Percentiles rank a stretch among this genome's conserved stretches.
phyloP scores from a whole-genome alignment of 2,797 vertebrate species.

The Enteromius trimaculatus region DNA sequence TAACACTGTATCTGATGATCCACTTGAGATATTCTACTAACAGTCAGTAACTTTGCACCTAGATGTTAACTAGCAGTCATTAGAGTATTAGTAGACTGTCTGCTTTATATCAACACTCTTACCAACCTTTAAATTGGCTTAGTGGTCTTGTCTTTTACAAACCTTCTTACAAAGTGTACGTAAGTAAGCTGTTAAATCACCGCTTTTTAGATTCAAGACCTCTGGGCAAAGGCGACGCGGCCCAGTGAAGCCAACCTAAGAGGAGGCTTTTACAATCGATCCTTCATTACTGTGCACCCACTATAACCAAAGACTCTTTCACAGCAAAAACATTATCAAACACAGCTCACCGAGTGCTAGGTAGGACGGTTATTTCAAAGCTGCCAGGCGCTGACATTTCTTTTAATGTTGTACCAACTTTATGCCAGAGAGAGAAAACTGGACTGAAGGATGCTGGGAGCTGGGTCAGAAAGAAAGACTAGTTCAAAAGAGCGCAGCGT shows the following conservation, averaged over 20 bases:
- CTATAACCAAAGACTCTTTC: not conserved
- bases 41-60: no score
- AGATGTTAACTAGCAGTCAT: no score
- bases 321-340: not conserved
- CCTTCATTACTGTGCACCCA: not conserved
- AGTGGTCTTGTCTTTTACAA: not conserved
- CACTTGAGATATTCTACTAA: not conserved
- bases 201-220: not conserved
- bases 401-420: constrained; percentile 22
- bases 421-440: not conserved
- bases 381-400: not conserved
- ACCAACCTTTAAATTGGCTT: not conserved
- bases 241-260: constrained; percentile 5
- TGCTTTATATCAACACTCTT: not conserved
- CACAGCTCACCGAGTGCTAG: not conserved
- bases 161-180: not conserved
- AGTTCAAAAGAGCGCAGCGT: constrained; percentile 18
- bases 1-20: not conserved
- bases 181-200: not conserved
- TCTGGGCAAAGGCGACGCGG: not conserved
- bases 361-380: not conserved
- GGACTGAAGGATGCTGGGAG: constrained; percentile 4
- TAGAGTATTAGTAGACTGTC: no score
- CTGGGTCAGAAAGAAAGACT: not conserved
- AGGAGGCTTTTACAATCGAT: not conserved